These are phyloP conservation scores for Pyrrhosoma nymphula DNA, from an alignment of 2,888 invertebrate species.

Conservation along the genomic window DNA sequence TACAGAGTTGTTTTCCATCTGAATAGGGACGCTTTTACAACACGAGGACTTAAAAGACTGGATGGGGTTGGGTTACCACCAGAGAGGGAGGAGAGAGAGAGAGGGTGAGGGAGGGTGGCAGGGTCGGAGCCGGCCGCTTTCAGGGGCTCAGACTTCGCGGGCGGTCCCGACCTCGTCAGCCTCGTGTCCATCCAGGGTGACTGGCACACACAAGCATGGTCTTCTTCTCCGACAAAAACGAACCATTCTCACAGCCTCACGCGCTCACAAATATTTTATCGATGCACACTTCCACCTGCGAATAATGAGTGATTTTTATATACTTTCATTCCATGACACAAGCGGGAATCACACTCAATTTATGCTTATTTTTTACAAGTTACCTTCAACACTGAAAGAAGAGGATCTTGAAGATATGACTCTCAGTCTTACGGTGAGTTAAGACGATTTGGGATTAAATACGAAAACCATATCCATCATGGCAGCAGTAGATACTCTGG, in stretches of 20 bases:
- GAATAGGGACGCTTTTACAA: not conserved
- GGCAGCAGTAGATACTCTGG: no score
- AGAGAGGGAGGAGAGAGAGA: no score
- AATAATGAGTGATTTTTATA: not conserved
- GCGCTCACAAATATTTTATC: not conserved
- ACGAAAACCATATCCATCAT: no score
- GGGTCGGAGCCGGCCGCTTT: not conserved
- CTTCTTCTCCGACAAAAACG: not conserved
- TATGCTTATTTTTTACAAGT: not conserved
- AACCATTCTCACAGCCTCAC: not conserved
- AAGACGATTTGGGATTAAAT: not conserved
- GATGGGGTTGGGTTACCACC: not conserved
- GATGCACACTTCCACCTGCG: not conserved
- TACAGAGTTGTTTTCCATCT: not conserved
- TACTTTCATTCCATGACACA: not conserved
- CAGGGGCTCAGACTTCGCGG: not conserved
- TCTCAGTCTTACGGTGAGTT: not conserved
- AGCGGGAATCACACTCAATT: not conserved
- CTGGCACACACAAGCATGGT: not conserved
- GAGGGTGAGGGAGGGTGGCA: not conserved
- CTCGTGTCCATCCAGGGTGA: not conserved
- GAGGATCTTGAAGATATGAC: not conserved
- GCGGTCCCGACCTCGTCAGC: conserved; percentile 4
- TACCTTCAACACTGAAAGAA: not conserved
- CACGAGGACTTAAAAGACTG: not conserved